Evolutionary conservation across 2,888 invertebrate genomes (phyloP), one percentile per base, ranked within the genome.

Genomic region (Gisinianus flammeolus): DNA sequence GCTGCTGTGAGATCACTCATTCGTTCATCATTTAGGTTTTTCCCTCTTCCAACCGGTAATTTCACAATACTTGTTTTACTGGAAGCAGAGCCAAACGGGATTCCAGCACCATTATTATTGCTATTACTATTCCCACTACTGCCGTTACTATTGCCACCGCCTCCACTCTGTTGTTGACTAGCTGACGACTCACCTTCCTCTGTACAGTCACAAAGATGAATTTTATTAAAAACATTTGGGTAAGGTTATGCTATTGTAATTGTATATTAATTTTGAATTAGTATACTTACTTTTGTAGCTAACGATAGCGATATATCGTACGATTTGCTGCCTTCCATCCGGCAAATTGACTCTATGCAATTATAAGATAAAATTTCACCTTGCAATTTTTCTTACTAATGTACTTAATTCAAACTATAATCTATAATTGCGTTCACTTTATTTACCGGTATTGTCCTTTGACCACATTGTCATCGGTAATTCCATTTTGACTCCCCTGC

Each of bases 291-390:
- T 67, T 26, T 28, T 68, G 31, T 76, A 76, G 8, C 54, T 76
- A n/a, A 76, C 68, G 0, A 67, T n/a, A 28, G 76, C 76, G 22
- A 76, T 67, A 56, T 76, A 76, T 12, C 67, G 44, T 19, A 76
- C 76, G n/a, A 67, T 54, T 24, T 76, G 76, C 2, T 12, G n/a
- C 2, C 76, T n/a, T 0, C 76, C 76, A 54, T 76, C 76, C 5
- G 76, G 76, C 1, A 76, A 24, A 1, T 52, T 54, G 0, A 76
- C 76, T 24, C 64, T 30, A 28, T 77, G 72, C 52, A 33, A 44
- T 44, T 44, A 44, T 10, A 44, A 44, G 16, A 44, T 10, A 10
- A 10, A 44, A 10, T 44, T 44, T 44, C 16, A 44, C 44, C 44
- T 10, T 44, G 16, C 16, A n/a, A n/a, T n/a, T n/a, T n/a, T n/a